Evolutionary conservation across 2,888 invertebrate genomes (phyloP), one percentile per base, ranked within the genome.

Genomic region (Tribolium freemani): DNA sequence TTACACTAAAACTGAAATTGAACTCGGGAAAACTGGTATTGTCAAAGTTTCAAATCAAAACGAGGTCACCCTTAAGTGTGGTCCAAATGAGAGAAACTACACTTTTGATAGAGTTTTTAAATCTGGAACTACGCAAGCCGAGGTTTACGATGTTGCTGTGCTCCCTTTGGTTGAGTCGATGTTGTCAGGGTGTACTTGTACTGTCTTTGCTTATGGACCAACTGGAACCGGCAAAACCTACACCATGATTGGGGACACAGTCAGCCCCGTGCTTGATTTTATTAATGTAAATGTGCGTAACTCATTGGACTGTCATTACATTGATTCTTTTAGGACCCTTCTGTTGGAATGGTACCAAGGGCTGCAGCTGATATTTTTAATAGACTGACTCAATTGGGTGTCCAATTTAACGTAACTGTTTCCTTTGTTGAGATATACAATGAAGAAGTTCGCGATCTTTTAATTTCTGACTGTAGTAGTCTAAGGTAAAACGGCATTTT

Each of bases 171-270:
- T 99, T 68, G 92, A 94, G 71, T 97, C 98, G 87, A 97, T 99
- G 5, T 88, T 99, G 16, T 90, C 91, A 21, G 99, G 99, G 0
- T 99, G 98, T 87, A 99, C 98, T 86, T 99, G 98, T 86, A 99
- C 99, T 0, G 96, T 99, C 11, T 99, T 99, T 88, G 98, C 98
- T 16, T 99, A 95, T 88, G 98, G 97, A 3, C 95, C 96, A 87
- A 96, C 96, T 0, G 96, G 96, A 63, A 94, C 94, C 0, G 99
- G 99, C 4, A 99, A 99, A 88, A 99, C 99, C 0, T 97, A 95
- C 83, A 99, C 99, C 0, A 99, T 99, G 53, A 44, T 60, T 2
- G 69, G 91, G 76, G 90, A 90, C 68, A 88, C 88, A 0, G 86
- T 88, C 0, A 89, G 90, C 77, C 80, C 87, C 6, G 5, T 89